Conservation (phyloP, 2,797 vertebrate genomes). For the Gorsachius magnificus region DNA sequence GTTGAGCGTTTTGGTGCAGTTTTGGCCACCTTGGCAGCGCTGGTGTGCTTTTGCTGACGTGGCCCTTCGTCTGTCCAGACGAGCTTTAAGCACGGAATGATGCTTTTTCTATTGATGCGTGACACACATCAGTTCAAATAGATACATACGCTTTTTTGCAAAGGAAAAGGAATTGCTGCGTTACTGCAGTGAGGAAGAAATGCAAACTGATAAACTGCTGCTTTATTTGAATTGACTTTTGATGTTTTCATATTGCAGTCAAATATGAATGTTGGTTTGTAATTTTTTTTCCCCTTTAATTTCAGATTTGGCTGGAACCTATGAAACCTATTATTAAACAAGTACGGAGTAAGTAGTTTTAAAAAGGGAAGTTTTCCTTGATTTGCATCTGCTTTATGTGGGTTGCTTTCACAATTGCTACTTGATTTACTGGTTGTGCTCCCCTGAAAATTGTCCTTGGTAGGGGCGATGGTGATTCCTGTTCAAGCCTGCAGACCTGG, state of each 20-base stretch:
- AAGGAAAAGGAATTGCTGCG: not conserved
- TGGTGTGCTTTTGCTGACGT: not conserved
- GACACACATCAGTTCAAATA: not conserved
- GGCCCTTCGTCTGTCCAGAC: not conserved
- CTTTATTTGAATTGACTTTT: not conserved
- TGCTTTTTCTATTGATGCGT: not conserved
- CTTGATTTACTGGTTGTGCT: conserved; percentile 51
- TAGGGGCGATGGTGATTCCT: not conserved
- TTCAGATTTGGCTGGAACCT: conserved; percentile 95
- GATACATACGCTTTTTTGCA: not conserved
- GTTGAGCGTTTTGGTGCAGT: not conserved
- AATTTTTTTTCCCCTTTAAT: conserved; percentile 39
- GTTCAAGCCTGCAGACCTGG: not conserved
- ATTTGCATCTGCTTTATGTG: conserved; percentile 43
- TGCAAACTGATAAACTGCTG: not conserved
- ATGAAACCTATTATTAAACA: conserved; percentile 90
- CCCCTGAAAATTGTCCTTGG: not conserved
- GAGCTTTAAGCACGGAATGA: not conserved
- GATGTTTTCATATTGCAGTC: not conserved
- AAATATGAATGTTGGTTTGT: not conserved
- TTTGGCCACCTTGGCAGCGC: not conserved
- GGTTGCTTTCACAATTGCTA: conserved; percentile 29
- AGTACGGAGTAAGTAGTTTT: conserved; percentile 88
- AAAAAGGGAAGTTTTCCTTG: conserved; percentile 15
- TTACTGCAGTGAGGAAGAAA: not conserved